phyloP scores from a whole-genome alignment of 2,888 invertebrate genomes.

The Ornithoptera priamus region DNA sequence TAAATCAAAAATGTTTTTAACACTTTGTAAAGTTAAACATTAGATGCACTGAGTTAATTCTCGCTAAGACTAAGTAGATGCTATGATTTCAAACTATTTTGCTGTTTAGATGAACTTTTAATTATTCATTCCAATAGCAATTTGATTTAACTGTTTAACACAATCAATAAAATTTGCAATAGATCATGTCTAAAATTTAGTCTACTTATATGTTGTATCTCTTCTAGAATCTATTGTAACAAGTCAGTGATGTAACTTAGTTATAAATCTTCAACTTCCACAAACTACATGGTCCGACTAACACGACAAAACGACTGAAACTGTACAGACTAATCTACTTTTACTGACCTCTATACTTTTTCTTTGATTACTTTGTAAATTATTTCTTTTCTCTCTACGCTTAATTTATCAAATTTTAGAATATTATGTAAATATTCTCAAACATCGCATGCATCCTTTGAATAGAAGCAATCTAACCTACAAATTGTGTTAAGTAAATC shows the following conservation, averaged over 20 bases:
- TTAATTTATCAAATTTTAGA: background rate
- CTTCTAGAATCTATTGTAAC: background rate
- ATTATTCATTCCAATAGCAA: background rate
- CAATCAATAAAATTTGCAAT: background rate
- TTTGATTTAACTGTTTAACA: too few relatives aligned
- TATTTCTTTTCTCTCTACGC: background rate
- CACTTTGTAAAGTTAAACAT: background rate
- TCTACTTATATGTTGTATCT: background rate
- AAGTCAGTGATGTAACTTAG: background rate
- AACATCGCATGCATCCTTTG: background rate
- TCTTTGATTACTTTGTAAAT: constrained; percentile 26
- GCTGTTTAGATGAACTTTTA: background rate
- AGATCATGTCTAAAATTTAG: background rate
- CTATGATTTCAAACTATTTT: background rate
- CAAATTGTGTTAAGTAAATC: too few relatives aligned
- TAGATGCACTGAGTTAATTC: background rate
- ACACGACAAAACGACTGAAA: constrained; percentile 27
- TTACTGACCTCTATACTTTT: background rate
- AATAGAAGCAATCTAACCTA: too few relatives aligned
- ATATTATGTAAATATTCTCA: constrained; percentile 12
- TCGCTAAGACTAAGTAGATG: background rate
- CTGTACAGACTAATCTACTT: constrained; percentile 28
- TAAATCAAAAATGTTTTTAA: background rate
- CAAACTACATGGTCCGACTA: constrained; percentile 27
- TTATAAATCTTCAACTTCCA: constrained; percentile 5